Conservation (phyloP, 2,797 vertebrate species). For the Allobates femoralis region DNA sequence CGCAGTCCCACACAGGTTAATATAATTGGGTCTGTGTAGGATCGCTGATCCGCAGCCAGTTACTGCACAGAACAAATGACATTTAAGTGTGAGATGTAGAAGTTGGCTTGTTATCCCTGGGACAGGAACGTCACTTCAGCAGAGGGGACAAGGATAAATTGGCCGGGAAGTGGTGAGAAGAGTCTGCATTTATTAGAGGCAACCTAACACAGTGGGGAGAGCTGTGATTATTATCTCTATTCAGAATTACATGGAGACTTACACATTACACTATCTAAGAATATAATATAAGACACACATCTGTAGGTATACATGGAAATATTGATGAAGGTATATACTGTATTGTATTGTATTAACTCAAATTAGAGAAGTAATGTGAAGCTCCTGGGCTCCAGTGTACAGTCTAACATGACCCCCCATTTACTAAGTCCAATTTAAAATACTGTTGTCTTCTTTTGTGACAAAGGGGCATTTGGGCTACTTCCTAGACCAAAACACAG, state of each 20-base stretch:
- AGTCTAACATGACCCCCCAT: background rate
- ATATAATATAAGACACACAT: background rate
- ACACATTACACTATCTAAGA: background rate
- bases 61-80: conserved; percentile 85
- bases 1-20: conserved; percentile 81
- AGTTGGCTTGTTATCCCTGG: conserved; percentile 83
- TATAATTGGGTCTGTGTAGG: conserved; percentile 85
- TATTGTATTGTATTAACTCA: background rate
- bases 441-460: background rate
- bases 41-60: conserved; percentile 84
- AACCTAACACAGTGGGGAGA: conserved; percentile 37
- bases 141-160: conserved; percentile 81
- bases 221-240: conserved; percentile 14
- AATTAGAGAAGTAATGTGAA: background rate
- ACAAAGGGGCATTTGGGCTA: background rate
- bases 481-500: too few relatives aligned
- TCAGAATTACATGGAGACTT: conserved; percentile 37
- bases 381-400: background rate
- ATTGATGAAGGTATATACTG: background rate
- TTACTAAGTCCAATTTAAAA: background rate
- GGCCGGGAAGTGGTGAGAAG: conserved; percentile 82
- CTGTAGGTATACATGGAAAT: background rate
- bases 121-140: conserved; percentile 74
- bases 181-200: conserved; percentile 81
- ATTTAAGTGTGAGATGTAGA: conserved; percentile 85